These are phyloP conservation scores for Styela clava DNA, from an alignment of 23 tunicate genomes.

Conservation along the genomic window DNA sequence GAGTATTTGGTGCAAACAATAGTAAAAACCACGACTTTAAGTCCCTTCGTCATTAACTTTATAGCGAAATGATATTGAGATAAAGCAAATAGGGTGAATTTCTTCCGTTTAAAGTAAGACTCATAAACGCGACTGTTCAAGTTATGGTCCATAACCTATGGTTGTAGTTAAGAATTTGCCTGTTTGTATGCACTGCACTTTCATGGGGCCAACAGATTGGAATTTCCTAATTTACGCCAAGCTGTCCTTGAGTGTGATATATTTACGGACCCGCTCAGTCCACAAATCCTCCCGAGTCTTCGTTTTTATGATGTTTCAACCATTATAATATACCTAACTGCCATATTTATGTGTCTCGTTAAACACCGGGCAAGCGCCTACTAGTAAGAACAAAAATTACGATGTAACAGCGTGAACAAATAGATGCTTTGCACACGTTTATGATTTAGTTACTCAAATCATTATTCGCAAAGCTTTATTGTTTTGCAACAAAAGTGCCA, in stretches of 20 bases:
- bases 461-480: neutral
- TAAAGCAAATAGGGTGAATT: no score
- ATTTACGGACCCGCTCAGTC: neutral
- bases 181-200: no score
- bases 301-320: neutral
- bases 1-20: no score
- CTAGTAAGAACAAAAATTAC: neutral
- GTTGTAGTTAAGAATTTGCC: no score
- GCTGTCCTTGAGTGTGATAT: neutral
- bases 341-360: neutral
- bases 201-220: neutral
- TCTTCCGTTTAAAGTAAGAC: no score
- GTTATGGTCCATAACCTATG: no score
- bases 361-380: neutral
- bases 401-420: neutral
- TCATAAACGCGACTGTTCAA: no score
- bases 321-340: neutral
- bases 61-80: no score
- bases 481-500: neutral
- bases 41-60: no score
- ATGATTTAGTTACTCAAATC: neutral
- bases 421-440: neutral
- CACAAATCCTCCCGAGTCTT: neutral
- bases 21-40: no score
- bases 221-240: neutral